Base-by-base conservation (phyloP, 2,113 vertebrate genomes). In the Hyla sarda region DNA sequence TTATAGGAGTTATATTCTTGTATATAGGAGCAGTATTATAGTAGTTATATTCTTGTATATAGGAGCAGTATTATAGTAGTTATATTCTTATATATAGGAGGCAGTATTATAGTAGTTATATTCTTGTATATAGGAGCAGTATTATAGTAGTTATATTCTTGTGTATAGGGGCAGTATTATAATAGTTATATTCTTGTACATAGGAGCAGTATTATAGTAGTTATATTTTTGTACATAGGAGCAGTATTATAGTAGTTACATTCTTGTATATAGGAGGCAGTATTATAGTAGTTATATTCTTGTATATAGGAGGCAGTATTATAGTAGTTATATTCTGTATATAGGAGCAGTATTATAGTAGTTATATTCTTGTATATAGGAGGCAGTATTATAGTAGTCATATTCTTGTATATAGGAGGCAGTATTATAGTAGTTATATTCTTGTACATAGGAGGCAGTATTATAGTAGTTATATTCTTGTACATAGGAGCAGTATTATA, bases 71-170 rank as follows among this genome's bases (percentile, higher is more conserved):
- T 71, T 37, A 71, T 37, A 71, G 32, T 37, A 37, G 32, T 71
- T 71, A 71, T 37, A 71, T 71, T 71, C 67, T 71, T 71, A 28
- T 32, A 67, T 13, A 67, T 34, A 71, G 67, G 67, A 13, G n/a
- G 67, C 32, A 21, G 32, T 71, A 71, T 71, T 71, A 71, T 71
- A 71, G 32, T 37, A 37, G 67, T 37, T 71, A 37, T 71, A 71
- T 37, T 71, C 67, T 37, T 37, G 67, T 71, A 71, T 1, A 71
- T 71, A 71, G 67, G 17, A 2, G 67, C 67, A 71, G 32, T 71
- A 71, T 71, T 37, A 71, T 37, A 37, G 67, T 71, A 71, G 67
- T 37, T 71, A 71, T 71, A 71, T 37, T 71, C 67, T 71, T 37
- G 67, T 71, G 37, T 30, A 37, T 23, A 71, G 67, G 32, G 9